Percentiles rank a stretch among this genome's conserved stretches.
Conservation (phyloP, 2,797 vertebrate genomes). For the Macropus fuliginosus region DNA sequence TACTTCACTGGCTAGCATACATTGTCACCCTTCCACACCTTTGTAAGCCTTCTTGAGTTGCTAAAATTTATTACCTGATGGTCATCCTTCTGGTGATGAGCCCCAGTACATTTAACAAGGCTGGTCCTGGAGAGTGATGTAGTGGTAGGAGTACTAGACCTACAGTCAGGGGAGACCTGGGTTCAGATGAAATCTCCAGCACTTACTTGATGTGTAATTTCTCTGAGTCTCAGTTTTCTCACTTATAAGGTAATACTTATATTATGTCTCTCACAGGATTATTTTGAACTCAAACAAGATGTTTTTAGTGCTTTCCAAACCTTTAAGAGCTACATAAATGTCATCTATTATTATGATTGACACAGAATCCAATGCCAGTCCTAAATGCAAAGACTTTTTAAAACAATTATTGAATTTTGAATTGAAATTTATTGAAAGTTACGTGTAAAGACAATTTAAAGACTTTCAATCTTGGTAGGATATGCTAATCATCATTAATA, state of each 20-base stretch:
- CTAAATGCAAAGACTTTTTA: not conserved
- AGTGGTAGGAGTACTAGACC: not conserved
- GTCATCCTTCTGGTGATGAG: not conserved
- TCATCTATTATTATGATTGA: not conserved
- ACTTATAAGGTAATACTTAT: not conserved
- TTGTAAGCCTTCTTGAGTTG: not conserved
- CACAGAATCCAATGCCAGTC: not conserved
- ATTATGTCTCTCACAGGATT: not conserved
- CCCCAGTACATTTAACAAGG: not conserved
- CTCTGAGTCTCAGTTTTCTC: not conserved
- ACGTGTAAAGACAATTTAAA: not conserved
- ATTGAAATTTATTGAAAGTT: too few species aligned
- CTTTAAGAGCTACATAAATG: not conserved
- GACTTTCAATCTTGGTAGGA: not conserved
- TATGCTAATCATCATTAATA: not conserved
- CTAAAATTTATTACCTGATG: not conserved
- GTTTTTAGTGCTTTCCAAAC: not conserved
- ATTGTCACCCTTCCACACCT: not conserved
- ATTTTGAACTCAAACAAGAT: not conserved
- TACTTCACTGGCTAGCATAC: not conserved
- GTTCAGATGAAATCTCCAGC: not conserved
- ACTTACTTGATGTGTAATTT: not conserved
- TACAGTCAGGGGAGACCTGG: not conserved
- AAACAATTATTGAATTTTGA: too few species aligned
- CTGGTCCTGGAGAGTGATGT: not conserved